phyloP scores from a whole-genome alignment of 2,797 vertebrate species.

The Coccyzus lansbergi region DNA sequence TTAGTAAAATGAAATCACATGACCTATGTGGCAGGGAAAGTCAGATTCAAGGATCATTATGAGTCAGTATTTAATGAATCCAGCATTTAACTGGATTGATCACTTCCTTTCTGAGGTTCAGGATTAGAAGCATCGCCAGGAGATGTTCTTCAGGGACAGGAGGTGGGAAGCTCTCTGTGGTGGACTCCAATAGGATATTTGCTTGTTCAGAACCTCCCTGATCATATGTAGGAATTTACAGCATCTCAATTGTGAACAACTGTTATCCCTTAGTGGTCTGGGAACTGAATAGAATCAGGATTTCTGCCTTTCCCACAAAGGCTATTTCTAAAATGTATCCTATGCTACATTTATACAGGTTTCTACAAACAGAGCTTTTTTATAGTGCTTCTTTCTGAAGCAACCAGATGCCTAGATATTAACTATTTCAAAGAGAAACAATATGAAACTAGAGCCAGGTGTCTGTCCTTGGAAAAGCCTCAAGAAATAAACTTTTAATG shows the following conservation, averaged over 20 bases:
- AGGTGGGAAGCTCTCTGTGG: not conserved
- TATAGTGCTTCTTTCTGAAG: not conserved
- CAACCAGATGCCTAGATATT: not conserved
- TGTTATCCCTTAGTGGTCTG: not conserved
- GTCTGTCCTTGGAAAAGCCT: not conserved
- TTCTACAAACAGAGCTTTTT: not conserved
- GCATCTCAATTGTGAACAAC: rapidly evolving
- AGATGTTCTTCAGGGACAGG: not conserved
- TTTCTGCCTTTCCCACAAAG: not conserved
- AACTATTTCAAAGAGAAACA: not conserved
- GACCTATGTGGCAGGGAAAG: not conserved
- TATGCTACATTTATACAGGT: not conserved
- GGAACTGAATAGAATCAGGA: not conserved
- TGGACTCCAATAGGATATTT: not conserved
- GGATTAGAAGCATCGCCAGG: not conserved
- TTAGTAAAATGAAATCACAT: not conserved
- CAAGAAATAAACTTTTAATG: not conserved
- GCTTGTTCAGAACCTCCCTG: not conserved
- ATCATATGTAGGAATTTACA: not conserved
- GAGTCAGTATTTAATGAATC: not conserved
- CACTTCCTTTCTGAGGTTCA: rapidly evolving
- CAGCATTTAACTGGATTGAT: not conserved
- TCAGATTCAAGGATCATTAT: not conserved
- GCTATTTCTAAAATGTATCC: not conserved
- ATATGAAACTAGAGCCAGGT: not conserved